Evolutionary conservation across 1,140 invertebrate genomes (phyloP), one percentile per base, ranked within the genome.

Genomic region (Bombus pascuorum): DNA sequence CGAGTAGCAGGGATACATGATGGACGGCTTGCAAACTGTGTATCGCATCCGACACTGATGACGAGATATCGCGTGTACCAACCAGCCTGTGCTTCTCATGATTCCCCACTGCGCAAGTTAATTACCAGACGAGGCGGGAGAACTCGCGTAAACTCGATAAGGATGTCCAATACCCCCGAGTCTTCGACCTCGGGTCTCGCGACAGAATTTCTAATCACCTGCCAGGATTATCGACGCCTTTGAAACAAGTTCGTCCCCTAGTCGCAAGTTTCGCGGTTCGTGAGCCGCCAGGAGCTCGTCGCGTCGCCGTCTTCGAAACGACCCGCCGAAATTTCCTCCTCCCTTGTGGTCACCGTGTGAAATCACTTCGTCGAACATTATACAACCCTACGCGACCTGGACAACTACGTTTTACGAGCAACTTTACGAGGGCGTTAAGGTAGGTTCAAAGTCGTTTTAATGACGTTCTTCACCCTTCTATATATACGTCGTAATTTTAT

Each of bases 201-300:
- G 79, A 85, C 72, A 70, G 79, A 86, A 89, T 88, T 89, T 83
- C 79, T 86, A 88, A 89, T 89, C 85, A 81, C 62, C 32, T 39
- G 73, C 42, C n/a, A 81, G 85, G 68, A 83, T 89, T 86, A 89
- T 89, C 85, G 84, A 74, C 87, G 73, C 76, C 85, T 89, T 89
- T 74, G 85, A 57, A 86, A 86, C 73, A 37, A 42, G 15, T 57
- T 80, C 32, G 12, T n/a, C 42, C 59, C 34, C 4, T 25, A 18
- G 22, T 8, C 47, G 37, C 65, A 85, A 85, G 47, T 73, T 85
- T 81, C 83, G 70, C 42, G 70, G 53, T 37, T 28, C 34, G n/a
- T 65, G 47, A 22, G n/a, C 13, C 71, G 28, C 39, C 39, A n/a
- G 32, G 34, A 70, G 28, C 28, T 68, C 34, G 13, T 13, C 5